Evolutionary conservation across 92 coral and sea anemone species (phyloP).

Genomic region (Zoanthus solanderi): DNA sequence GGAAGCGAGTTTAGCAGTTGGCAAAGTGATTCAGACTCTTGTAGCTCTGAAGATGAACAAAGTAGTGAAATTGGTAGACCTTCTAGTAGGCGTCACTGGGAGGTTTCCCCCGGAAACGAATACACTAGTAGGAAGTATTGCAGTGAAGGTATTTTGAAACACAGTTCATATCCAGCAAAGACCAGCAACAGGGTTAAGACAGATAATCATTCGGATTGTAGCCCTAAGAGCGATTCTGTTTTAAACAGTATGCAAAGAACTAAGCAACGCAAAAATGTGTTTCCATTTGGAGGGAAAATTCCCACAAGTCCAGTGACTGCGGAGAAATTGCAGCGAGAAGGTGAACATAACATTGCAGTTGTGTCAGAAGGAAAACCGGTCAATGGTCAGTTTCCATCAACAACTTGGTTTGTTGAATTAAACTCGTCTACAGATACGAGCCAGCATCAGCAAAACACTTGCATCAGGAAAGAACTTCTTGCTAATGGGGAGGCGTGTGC

Average conservation of each 20-base stretch:
- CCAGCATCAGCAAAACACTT: neutral
- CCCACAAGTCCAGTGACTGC: slow-evolving; percentile 15
- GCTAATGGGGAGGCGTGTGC: neutral
- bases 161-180: slow-evolving; percentile 50
- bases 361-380: neutral
- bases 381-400: neutral
- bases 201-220: slow-evolving; percentile 22
- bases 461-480: neutral
- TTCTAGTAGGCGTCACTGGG: neutral
- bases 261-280: neutral
- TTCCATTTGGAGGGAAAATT: neutral
- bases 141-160: slow-evolving; percentile 24
- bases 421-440: neutral
- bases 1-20: slow-evolving; percentile 25
- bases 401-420: slow-evolving; percentile 10
- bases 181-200: neutral
- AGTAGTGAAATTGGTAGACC: neutral
- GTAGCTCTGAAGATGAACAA: slow-evolving; percentile 73
- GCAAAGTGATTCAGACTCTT: slow-evolving; percentile 74
- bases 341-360: neutral
- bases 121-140: slow-evolving; percentile 7
- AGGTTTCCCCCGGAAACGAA: neutral
- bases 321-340: neutral
- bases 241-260: slow-evolving; percentile 6
- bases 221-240: slow-evolving; percentile 56